Evolutionary conservation across 2,888 invertebrate species (phyloP).

Genomic region (Lepidochrysops patricia): DNA sequence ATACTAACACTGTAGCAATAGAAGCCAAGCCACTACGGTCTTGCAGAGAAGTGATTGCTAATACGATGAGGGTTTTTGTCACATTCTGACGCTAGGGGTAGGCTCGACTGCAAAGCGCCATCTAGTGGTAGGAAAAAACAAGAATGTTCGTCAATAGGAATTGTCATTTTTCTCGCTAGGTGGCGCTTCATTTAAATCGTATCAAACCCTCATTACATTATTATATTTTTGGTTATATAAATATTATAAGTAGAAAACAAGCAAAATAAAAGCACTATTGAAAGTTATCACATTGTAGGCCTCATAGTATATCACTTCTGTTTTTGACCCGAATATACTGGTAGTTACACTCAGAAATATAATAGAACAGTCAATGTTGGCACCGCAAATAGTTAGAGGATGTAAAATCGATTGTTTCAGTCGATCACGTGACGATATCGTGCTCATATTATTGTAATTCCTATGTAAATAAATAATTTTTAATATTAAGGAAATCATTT

Average conservation of each 20-base stretch:
- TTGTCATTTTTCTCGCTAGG: too few species aligned
- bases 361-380: conserved; percentile 39
- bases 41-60: not conserved
- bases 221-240: not conserved
- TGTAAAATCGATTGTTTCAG: conserved; percentile 39
- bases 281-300: not conserved
- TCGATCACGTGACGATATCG: conserved; percentile 29
- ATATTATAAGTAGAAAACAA: not conserved
- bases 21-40: conserved; percentile 3
- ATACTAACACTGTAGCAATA: conserved; percentile 11
- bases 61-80: too few species aligned
- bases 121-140: too few species aligned
- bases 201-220: too few species aligned
- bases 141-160: too few species aligned
- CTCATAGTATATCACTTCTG: conserved; percentile 2
- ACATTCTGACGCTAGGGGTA: too few species aligned
- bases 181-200: too few species aligned
- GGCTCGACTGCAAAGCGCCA: too few species aligned
- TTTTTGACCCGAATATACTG: not conserved
- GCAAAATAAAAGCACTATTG: not conserved
- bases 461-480: conserved; percentile 59
- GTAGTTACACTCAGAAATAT: conserved; percentile 11
- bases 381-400: conserved; percentile 53
- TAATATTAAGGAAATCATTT: conserved; percentile 9
- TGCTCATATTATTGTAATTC: conserved; percentile 47